Evolutionary conservation across 2,113 vertebrate genomes (phyloP), one percentile per base, ranked within the genome.

Genomic region (Vanacampus margaritifer): DNA sequence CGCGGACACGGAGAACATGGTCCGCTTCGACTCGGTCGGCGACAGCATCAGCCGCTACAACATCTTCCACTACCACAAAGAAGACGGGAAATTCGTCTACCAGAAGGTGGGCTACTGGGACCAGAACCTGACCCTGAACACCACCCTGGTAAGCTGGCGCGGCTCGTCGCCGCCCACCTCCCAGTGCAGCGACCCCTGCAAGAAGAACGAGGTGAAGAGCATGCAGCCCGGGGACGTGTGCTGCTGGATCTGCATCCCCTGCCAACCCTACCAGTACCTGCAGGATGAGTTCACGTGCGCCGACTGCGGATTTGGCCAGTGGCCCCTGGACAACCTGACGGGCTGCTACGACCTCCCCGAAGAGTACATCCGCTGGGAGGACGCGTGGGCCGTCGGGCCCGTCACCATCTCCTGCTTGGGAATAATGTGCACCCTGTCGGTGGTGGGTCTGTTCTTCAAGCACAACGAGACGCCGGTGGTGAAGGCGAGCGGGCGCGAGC

Each of bases 181-280:
- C 16, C 96, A 98, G 89, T 98, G 97, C 86, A 98, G 97, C 0
- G 97, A 98, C 80, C 97, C 97, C 65, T 99, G 97, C 89, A 94
- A 89, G 82, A 96, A 94, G 89, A 96, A 98, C 0, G 97, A 99
- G 83, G 92, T 98, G 66, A 99, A 99, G 86, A 99, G 97, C 65
- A 94, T 97, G 93, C 97, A 98, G 86, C 97, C 97, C 0, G 97
- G 97, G 1, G 97, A 99, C 39, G 95, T 97, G n/a, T 99, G 97
- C 88, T 99, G 97, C 85, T 99, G 97, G 97, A 94, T 99, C 84
- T 98, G 97, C 79, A 98, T 96, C 61, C 93, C 96, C 11, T 99
- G 97, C 84, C 97, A 98, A 84, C 89, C 96, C 26, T 96, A 95
- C 0, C 95, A 99, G 84, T 98, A 95, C 81, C 89, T 98, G 68